Percentiles rank a stretch among this genome's conserved stretches.
Evolutionary conservation across 2,888 invertebrate genomes (phyloP).

Genomic region (Drosophila lutescens): DNA sequence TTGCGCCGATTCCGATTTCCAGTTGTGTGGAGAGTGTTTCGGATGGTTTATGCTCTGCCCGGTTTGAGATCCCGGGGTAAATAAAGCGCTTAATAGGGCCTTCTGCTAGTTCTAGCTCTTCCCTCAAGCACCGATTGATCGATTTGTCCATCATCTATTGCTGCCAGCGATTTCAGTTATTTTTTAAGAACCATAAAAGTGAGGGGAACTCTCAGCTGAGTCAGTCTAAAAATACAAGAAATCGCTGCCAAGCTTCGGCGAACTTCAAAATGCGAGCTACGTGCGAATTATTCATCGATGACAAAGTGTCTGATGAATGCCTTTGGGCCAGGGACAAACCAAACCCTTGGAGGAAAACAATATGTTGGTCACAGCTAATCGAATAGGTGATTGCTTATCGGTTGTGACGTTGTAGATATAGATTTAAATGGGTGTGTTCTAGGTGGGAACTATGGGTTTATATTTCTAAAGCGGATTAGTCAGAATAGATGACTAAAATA

Average conservation of each 20-base stretch:
- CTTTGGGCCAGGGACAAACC: conserved; percentile 34
- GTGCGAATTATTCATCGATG: conserved; percentile 55
- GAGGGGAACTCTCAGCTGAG: conserved; percentile 29
- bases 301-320: conserved; percentile 49
- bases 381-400: conserved; percentile 30
- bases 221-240: conserved; percentile 30
- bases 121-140: conserved; percentile 57
- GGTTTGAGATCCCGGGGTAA: conserved; percentile 48
- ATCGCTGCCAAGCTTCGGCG: conserved; percentile 33
- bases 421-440: conserved; percentile 9
- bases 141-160: conserved; percentile 44
- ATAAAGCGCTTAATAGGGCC: conserved; percentile 57
- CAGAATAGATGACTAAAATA: too few relatives aligned
- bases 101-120: conserved; percentile 31
- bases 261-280: conserved; percentile 49
- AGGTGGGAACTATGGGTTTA: neutral
- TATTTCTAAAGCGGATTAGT: too few relatives aligned
- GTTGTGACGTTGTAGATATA: conserved; percentile 11
- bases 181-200: conserved; percentile 38
- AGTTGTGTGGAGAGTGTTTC: conserved; percentile 51
- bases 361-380: conserved; percentile 23
- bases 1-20: conserved; percentile 61
- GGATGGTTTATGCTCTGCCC: conserved; percentile 26
- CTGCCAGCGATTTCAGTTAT: conserved; percentile 25
- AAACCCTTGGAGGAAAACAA: conserved; percentile 29